Evolutionary conservation across 2,888 invertebrate species (phyloP), one percentile per base, ranked within the genome.

Genomic region (Meiosimyza platycephala): DNA sequence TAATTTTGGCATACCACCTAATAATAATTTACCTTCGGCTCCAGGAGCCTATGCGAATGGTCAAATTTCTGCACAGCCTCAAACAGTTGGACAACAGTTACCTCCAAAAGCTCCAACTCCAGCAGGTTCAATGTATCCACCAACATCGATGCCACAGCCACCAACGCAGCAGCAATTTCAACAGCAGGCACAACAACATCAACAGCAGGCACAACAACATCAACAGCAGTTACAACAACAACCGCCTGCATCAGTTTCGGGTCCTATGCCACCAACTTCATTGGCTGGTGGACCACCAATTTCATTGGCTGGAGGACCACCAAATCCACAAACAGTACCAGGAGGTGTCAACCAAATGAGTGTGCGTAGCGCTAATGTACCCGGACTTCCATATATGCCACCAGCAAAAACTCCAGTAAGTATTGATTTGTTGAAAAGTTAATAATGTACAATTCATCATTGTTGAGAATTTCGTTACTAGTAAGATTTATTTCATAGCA

Each of bases 321-420:
- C 72, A 68, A 40, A 78, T 6, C 22, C 77, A 12, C 85, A 86
- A 73, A 79, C 80, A 66, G 78, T 81, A 28, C 72, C 80, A 15
- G 78, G 80, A 59, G 81, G 81, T 7, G 76, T 77, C 0, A 80
- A 82, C 71, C 85, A 85, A 79, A 85, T 85, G 86, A 82, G 81
- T 40, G 75, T 86, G 7, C 85, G 83, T 64, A 85, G 84, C 66
- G 80, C 81, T 55, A 82, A 75, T 65, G 75, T 85, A 72, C 81
- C 83, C 66, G 88, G 77, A 6, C 77, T 86, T 77, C 86, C 87
- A 11, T 85, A 87, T 64, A 85, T 86, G 86, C 87, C 85, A 18
- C 84, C 86, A 65, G 80, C 81, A 33, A 84, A 81, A 66, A 22
- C 80, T 33, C 13, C 28, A 15, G 76, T 76, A 64, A 62, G 74